Base-by-base conservation (phyloP, 2,888 invertebrate species). In the Pyrochroa serraticornis region DNA sequence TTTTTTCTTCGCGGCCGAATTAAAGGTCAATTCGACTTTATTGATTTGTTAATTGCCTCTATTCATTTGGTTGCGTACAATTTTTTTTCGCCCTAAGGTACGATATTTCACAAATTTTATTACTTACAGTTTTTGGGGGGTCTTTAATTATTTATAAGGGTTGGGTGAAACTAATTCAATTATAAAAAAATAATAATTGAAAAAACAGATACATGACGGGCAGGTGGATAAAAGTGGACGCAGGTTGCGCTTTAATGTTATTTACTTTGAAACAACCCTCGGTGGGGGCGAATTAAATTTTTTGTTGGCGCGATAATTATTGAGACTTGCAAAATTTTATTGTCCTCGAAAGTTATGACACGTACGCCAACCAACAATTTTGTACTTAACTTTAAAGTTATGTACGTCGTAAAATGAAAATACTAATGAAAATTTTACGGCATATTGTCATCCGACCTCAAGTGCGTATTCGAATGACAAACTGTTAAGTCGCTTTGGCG, bases 361-460 rank as follows among this genome's bases (percentile, higher is more conserved):
- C 33, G 54, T 42, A 48, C 50, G 45, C 30, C 44, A 59, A 59
- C 54, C 54, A 37, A 59, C 46, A 59, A 59, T 59, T 59, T 59
- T 59, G 54, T 59, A 54, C 53, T 59, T 59, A 54, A 59, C 45
- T 54, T 59, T 45, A 54, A 59, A 54, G 59, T 59, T 59, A 59
- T 58, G 58, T 49, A 22, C 33, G 45, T 59, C 59, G 49, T 59
- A 59, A 59, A 59, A 35, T 31, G 58, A 34, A 50, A 59, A 52
- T 59, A 22, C 22, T 22, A 59, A 59, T 59, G 54, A 54, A 59
- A 59, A 45, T 37, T 59, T 59, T 59, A 59, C 44, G 39, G 49
- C 59, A 59, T 50, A 59, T 59, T 59, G 59, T 59, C 59, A 59
- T 45, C 44, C 54, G 59, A 59, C 59, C 59, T 59, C 59, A 59